Base-by-base conservation (phyloP, 1,140 invertebrate genomes). In the Nasonia giraulti region DNA sequence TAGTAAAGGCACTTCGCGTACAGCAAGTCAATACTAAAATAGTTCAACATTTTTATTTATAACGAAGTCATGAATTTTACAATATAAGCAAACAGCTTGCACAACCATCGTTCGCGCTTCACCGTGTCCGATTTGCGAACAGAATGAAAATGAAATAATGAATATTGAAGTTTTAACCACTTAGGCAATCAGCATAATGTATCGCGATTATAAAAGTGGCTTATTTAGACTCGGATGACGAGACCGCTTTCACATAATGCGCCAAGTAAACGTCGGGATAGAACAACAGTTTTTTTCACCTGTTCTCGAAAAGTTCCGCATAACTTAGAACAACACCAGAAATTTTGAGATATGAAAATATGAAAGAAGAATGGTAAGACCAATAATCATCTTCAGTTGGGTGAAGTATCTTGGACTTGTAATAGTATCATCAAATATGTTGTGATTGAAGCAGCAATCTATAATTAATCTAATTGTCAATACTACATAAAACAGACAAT, bases 381-480 rank as follows among this genome's bases (percentile, higher is more conserved):
- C n/a, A n/a, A n/a, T n/a, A n/a, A n/a, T n/a, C n/a, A n/a, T n/a
- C n/a, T n/a, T n/a, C n/a, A 27, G 27, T 27, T 27, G 27, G 27
- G 27, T 27, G 27, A 27, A 27, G 27, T 55, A 12, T 66, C 55
- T 62, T 66, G n/a, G 23, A 79, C 62, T 66, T 79, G 77, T 37
- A 79, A 33, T 14, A 79, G 5, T 66, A 79, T 79, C 50, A 79
- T 55, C 47, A 79, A 37, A 55, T 79, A 79, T 3, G 47, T 79
- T 14, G 77, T 79, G 8, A 79, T 79, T 17, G 77, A 55, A 14
- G 50, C 50, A 33, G 31, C n/a, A 14, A 79, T 66, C 77, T 79
- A 14, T 20, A 79, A 27, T 27, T 27, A 79, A 79, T 11, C 2
- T 17, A 66, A 66, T 40, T 40, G 11, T 12, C 5, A 62, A 62